Evolutionary conservation across 1,140 invertebrate genomes (phyloP).

Genomic region (Hestina assimilis): DNA sequence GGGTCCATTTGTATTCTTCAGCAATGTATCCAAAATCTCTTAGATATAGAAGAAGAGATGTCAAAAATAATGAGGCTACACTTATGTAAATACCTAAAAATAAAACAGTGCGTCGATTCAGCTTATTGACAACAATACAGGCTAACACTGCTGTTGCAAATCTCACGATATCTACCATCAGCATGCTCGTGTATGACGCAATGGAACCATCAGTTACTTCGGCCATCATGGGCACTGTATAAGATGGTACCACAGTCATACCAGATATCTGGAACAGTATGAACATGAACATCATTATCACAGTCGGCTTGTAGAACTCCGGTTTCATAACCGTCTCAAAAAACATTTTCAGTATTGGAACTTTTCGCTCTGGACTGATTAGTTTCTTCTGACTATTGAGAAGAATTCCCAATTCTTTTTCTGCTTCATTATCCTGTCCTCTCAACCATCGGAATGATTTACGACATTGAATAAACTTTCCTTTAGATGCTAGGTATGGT

Average conservation of each 20-base stretch:
- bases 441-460: slow-evolving; percentile 60
- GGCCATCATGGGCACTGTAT: slow-evolving; percentile 63
- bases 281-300: slow-evolving; percentile 74
- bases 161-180: slow-evolving; percentile 63
- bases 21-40: slow-evolving; percentile 53
- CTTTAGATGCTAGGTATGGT: slow-evolving; percentile 56
- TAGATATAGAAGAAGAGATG: slow-evolving; percentile 53
- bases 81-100: slow-evolving; percentile 58
- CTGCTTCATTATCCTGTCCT: slow-evolving; percentile 45
- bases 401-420: slow-evolving; percentile 61
- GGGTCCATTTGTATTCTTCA: slow-evolving; percentile 59
- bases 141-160: slow-evolving; percentile 58
- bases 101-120: slow-evolving; percentile 57
- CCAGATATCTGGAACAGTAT: slow-evolving; percentile 66
- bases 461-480: slow-evolving; percentile 46
- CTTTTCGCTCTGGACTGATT: slow-evolving; percentile 13
- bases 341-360: slow-evolving; percentile 41
- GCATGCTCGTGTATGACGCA: slow-evolving; percentile 53
- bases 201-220: slow-evolving; percentile 50
- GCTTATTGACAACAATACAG: slow-evolving; percentile 59
- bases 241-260: slow-evolving; percentile 67
- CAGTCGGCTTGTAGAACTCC: slow-evolving; percentile 66
- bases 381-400: slow-evolving; percentile 53
- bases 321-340: slow-evolving; percentile 44
- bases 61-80: slow-evolving; percentile 43